phyloP scores from a whole-genome alignment of 2,888 invertebrate species.

The Lepidocyrtoides sp. region DNA sequence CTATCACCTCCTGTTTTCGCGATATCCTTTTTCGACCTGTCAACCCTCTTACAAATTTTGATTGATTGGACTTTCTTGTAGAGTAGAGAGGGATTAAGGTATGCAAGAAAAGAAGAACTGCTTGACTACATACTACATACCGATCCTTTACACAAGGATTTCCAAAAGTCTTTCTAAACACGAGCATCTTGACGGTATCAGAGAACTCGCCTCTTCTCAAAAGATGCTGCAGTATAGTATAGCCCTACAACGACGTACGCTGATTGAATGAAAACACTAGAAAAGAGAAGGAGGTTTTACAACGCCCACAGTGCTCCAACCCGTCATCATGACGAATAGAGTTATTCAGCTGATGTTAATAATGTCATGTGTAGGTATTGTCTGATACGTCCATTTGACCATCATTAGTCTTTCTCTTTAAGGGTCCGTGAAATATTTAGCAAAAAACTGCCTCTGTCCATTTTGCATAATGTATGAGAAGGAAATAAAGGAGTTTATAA shows the following conservation, averaged over 20 bases:
- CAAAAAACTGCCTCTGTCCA: not conserved
- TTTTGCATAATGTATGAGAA: conserved; percentile 29
- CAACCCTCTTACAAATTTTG: conserved; percentile 83
- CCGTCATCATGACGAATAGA: conserved; percentile 62
- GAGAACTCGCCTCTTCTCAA: not conserved
- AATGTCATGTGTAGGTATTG: conserved; percentile 41
- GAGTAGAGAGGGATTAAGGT: conserved; percentile 62
- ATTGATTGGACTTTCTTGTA: conserved; percentile 80
- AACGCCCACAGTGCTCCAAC: conserved; percentile 33
- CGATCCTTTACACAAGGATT: conserved; percentile 28
- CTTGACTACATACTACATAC: not conserved
- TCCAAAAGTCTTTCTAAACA: not conserved
- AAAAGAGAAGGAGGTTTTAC: conserved; percentile 3
- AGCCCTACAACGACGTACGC: not conserved
- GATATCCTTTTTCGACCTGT: conserved; percentile 80
- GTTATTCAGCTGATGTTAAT: conserved; percentile 53
- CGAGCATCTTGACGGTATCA: too few relatives aligned
- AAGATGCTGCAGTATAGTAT: not conserved
- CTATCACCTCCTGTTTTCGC: conserved; percentile 81
- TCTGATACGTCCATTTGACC: conserved; percentile 56
- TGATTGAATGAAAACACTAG: conserved; percentile 17
- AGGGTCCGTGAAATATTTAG: not conserved
- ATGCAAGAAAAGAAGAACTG: conserved; percentile 24
- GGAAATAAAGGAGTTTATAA: not conserved
- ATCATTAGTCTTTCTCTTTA: conserved; percentile 43